A percentile compares a stretch with the other conserved stretches of the same genome.
Conservation (phyloP, 2,888 invertebrate species). For the Campoletis raptor region DNA sequence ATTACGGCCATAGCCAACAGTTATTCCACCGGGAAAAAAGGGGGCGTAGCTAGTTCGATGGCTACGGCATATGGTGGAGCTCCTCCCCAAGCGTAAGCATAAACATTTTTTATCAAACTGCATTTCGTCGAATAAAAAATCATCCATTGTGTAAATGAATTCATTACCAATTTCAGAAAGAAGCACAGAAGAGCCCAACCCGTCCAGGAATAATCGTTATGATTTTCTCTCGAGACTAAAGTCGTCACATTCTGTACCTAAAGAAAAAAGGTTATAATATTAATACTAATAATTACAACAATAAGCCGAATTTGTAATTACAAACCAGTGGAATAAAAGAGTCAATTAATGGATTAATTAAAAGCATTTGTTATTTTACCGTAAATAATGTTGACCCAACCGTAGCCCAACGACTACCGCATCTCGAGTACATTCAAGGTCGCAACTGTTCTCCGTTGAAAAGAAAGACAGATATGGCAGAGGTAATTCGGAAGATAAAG, state of each 20-base stretch:
- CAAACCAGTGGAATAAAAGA: slow-evolving; percentile 22
- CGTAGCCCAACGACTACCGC: not conserved
- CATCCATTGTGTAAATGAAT: not conserved
- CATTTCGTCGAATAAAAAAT: not conserved
- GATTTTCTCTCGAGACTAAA: slow-evolving; percentile 9
- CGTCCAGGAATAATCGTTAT: slow-evolving; percentile 71
- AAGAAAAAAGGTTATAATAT: slow-evolving; percentile 23
- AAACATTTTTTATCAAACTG: slow-evolving; percentile 6
- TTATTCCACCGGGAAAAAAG: slow-evolving; percentile 88
- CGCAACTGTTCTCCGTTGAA: not conserved
- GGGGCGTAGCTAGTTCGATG: slow-evolving; percentile 90
- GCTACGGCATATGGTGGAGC: slow-evolving; percentile 90
- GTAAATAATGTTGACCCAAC: not conserved
- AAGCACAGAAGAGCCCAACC: slow-evolving; percentile 73
- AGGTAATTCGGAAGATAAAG: not conserved
- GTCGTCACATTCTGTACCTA: slow-evolving; percentile 37
- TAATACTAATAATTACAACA: slow-evolving; percentile 6
- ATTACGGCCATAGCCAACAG: slow-evolving; percentile 91
- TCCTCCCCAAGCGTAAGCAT: slow-evolving; percentile 84
- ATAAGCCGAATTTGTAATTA: not conserved
- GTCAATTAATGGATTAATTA: not conserved
- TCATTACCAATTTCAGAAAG: slow-evolving; percentile 71
- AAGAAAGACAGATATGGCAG: not conserved
- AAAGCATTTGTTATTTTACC: not conserved
- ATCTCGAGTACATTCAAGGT: not conserved